A percentile compares a stretch with the other conserved stretches of the same genome.
phyloP scores from a whole-genome alignment of 2,113 vertebrate species.

The Glareola pratincola region DNA sequence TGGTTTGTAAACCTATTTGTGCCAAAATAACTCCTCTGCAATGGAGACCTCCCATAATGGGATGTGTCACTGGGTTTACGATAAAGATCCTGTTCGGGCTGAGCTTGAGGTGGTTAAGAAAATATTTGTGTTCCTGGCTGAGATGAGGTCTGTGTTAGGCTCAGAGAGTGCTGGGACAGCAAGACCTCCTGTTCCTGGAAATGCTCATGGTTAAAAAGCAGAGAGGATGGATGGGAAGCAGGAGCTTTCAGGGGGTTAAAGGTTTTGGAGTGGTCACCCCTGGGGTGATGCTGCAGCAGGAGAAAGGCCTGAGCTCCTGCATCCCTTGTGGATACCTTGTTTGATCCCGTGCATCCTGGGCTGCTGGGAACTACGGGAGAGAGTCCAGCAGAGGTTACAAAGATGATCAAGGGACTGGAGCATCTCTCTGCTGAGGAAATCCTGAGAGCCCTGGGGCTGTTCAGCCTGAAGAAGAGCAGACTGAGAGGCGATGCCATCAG shows the following conservation, averaged over 20 bases:
- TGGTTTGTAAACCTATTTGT: not conserved
- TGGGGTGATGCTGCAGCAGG: not conserved
- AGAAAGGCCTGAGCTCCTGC: not conserved
- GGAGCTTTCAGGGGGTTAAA: not conserved
- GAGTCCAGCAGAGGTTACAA: not conserved
- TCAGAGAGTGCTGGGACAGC: not conserved
- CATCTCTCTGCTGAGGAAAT: not conserved
- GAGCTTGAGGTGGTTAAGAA: not conserved
- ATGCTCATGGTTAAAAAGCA: not conserved
- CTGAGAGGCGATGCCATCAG: not conserved
- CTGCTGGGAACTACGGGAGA: not conserved
- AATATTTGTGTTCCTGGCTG: constrained; percentile 32
- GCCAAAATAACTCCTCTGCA: not conserved
- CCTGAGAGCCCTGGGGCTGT: not conserved
- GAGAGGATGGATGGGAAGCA: accelerated
- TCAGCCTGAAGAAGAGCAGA: not conserved
- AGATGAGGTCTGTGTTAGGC: not conserved
- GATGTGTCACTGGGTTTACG: not conserved
- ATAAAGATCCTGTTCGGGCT: not conserved
- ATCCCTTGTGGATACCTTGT: not conserved
- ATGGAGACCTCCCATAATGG: not conserved
- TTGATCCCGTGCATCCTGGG: accelerated
- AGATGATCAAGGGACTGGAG: not conserved
- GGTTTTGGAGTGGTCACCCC: not conserved
- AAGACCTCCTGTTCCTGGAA: not conserved